These are phyloP conservation scores for Mobula hypostoma DNA, from an alignment of 2,113 vertebrate species.

Conservation along the genomic window DNA sequence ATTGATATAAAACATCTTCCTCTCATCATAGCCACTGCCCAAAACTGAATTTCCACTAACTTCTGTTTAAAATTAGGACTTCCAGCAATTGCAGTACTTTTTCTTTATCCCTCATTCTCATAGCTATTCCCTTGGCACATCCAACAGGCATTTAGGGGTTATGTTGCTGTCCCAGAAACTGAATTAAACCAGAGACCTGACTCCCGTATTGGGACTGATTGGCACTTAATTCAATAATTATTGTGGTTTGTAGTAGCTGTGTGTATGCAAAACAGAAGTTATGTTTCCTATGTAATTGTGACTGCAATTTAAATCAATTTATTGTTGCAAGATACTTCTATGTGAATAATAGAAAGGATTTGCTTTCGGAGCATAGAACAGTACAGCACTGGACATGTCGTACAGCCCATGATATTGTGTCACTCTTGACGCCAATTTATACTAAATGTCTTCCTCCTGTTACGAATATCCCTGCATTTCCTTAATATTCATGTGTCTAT, in stretches of 20 bases:
- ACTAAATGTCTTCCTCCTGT: too few relatives aligned
- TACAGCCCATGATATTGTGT: too few relatives aligned
- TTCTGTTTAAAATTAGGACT: neutral
- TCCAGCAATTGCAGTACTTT: neutral
- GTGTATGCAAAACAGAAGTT: neutral
- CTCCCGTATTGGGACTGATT: too few relatives aligned
- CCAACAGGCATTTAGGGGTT: neutral
- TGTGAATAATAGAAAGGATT: neutral
- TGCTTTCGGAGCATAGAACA: neutral
- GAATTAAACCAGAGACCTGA: neutral
- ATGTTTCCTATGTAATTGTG: neutral
- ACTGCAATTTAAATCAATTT: neutral
- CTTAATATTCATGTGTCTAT: too few relatives aligned
- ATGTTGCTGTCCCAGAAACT: neutral
- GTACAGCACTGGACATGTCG: too few relatives aligned
- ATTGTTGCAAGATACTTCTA: neutral
- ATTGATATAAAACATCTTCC: neutral
- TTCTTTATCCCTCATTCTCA: neutral
- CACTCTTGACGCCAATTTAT: too few relatives aligned
- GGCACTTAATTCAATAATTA: neutral
- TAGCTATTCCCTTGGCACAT: neutral
- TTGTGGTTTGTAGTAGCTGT: neutral
- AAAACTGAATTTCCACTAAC: neutral
- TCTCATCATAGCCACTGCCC: neutral
- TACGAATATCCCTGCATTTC: too few relatives aligned